Percentiles rank a stretch among this genome's conserved stretches.
These are phyloP conservation scores for Sturnus vulgaris DNA, from an alignment of 2,113 vertebrate species.

Conservation along the genomic window DNA sequence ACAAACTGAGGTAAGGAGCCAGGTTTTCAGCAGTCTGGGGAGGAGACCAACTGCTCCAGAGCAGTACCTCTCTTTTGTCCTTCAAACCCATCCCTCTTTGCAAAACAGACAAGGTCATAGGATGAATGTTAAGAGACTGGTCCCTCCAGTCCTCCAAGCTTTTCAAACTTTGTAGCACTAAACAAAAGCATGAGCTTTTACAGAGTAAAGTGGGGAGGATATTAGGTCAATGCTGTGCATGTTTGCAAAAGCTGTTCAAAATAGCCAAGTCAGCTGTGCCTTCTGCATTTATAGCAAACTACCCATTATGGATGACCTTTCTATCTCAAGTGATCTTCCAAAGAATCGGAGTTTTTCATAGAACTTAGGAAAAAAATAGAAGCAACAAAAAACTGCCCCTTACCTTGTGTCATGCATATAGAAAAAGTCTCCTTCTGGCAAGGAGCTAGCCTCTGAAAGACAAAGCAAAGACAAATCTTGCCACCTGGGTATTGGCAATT, in stretches of 20 bases:
- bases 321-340: background rate
- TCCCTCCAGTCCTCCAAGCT: background rate
- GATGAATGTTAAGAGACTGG: background rate
- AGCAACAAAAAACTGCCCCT: background rate
- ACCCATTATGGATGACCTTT: constrained; percentile 26
- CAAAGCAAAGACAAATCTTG: constrained; percentile 38
- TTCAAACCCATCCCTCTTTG: background rate
- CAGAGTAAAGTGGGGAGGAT: background rate
- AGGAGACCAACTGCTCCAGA: background rate
- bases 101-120: background rate
- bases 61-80: background rate
- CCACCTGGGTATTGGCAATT: constrained; percentile 29
- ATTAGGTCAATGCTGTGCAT: background rate
- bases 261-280: background rate
- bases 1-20: background rate
- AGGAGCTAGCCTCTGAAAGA: background rate
- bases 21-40: background rate
- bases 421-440: background rate
- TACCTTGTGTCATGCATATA: background rate
- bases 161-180: background rate
- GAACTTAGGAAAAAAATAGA: background rate
- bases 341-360: background rate
- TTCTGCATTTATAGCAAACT: background rate
- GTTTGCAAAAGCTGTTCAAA: constrained; percentile 5
- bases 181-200: background rate